These are phyloP conservation scores for Aythya baeri DNA, from an alignment of 2,113 vertebrate genomes.

Conservation along the genomic window DNA sequence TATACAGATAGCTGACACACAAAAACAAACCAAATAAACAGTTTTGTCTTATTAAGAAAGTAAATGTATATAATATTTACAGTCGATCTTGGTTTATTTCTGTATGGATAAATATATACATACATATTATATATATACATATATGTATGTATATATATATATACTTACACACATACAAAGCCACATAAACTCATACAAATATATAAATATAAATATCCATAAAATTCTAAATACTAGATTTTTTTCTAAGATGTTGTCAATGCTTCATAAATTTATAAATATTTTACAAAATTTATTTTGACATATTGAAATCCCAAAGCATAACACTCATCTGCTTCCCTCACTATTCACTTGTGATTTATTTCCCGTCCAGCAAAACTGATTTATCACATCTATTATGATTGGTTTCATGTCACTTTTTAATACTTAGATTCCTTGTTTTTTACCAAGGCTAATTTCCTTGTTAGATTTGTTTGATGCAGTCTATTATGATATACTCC, in stretches of 20 bases:
- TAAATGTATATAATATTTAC: background rate
- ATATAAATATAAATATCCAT: background rate
- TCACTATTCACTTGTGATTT: slow-evolving; percentile 15
- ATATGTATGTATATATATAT: background rate
- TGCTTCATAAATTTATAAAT: slow-evolving; percentile 20
- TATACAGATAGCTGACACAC: background rate
- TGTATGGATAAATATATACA: slow-evolving; percentile 6
- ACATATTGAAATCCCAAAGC: background rate
- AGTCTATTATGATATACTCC: background rate
- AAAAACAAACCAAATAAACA: background rate
- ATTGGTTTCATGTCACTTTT: slow-evolving; percentile 15
- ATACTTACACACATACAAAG: background rate
- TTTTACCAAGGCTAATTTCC: slow-evolving; percentile 31
- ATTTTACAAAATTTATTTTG: slow-evolving; percentile 41
- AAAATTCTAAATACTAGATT: background rate
- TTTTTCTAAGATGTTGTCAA: background rate
- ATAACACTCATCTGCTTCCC: background rate
- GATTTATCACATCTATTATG: slow-evolving; percentile 1
- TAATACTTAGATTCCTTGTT: slow-evolving; percentile 8
- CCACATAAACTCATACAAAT: too few species aligned
- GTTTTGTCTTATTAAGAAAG: background rate
- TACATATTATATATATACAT: background rate
- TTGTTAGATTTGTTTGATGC: slow-evolving; percentile 23
- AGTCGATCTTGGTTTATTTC: slow-evolving; percentile 18
- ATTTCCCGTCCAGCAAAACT: slow-evolving; percentile 39